Base-by-base conservation (phyloP, 2,797 vertebrate genomes). In the Pyrocephalus nanus region DNA sequence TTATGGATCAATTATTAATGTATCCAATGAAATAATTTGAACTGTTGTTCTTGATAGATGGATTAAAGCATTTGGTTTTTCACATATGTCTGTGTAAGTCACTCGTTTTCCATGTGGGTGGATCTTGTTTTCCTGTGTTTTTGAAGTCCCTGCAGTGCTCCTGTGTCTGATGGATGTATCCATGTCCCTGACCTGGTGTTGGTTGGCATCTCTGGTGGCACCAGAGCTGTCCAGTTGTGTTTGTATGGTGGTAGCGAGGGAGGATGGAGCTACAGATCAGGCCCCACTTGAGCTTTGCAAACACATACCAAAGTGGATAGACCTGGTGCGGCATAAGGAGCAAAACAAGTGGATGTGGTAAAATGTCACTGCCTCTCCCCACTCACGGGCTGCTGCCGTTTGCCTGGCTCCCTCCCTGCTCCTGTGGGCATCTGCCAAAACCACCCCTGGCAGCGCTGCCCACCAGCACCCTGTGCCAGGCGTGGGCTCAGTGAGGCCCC, bases 61-160 rank as follows among this genome's bases (percentile, higher is more conserved):
- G 98, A 99, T 99, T 99, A 99, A 99, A 99, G 96, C 97, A 96
- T 97, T 97, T 97, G 96, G 98, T 97, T 98, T 98, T 98, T 98
- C 97, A 98, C 95, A 94, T 95, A 88, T 11, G 48, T 97, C 70
- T 88, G 96, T 95, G 92, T 96, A 84, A 96, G 66, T 91, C 94
- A 87, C 51, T 97, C 95, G 95, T 97, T 96, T 95, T 92, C 83
- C 66, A n/a, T 97, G 77, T 89, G 67, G 94, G 93, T 97, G 91
- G 62, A 90, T 71, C 58, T 43, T 69, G 84, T 36, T 89, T 40
- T 61, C 34, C 38, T 65, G 76, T 92, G 73, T 26, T 1, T 76
- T 38, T 75, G 23, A 40, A 82, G 70, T 92, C 92, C 78, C 76
- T 32, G 69, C 87, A 53, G n/a, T 7, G 30, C 43, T 60, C 43